A percentile compares a stretch with the other conserved stretches of the same genome.
Evolutionary conservation across 2,888 invertebrate genomes (phyloP).

Genomic region (Anthophora plumipes): DNA sequence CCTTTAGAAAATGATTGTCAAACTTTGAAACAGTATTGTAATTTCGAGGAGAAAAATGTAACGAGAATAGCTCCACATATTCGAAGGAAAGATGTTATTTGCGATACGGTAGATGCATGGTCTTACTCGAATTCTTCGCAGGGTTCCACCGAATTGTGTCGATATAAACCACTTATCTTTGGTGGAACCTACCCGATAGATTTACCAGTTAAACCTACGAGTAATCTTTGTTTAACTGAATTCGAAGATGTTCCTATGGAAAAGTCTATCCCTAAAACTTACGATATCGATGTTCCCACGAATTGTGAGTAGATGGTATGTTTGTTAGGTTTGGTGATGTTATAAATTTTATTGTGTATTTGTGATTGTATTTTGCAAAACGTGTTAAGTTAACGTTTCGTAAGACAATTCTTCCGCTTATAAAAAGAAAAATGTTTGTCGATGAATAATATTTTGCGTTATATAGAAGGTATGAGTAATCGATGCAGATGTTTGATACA

Average conservation of each 20-base stretch:
- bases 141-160: slow-evolving; percentile 58
- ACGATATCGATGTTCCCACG: slow-evolving; percentile 86
- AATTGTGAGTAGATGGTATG: slow-evolving; percentile 53
- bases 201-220: slow-evolving; percentile 85
- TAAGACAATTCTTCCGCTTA: slow-evolving; percentile 30
- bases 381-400: slow-evolving; percentile 18
- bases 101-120: slow-evolving; percentile 89
- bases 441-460: slow-evolving; percentile 15
- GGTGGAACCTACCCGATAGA: slow-evolving; percentile 96
- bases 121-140: slow-evolving; percentile 71
- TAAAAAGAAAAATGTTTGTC: neutral
- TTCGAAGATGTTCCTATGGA: slow-evolving; percentile 45
- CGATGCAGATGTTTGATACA: slow-evolving; percentile 43
- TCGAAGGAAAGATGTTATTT: slow-evolving; percentile 86
- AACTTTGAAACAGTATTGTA: slow-evolving; percentile 79
- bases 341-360: slow-evolving; percentile 17
- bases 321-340: slow-evolving; percentile 25
- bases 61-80: slow-evolving; percentile 82
- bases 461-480: slow-evolving; percentile 29
- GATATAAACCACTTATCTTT: slow-evolving; percentile 90
- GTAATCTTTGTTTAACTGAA: slow-evolving; percentile 38
- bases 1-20: slow-evolving; percentile 60
- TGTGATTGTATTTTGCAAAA: slow-evolving; percentile 18
- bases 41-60: slow-evolving; percentile 81
- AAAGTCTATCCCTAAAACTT: slow-evolving; percentile 82